Percentiles rank a stretch among this genome's conserved stretches.
Evolutionary conservation across 2,797 vertebrate species (phyloP).

Genomic region (Pipistrellus nathusii): DNA sequence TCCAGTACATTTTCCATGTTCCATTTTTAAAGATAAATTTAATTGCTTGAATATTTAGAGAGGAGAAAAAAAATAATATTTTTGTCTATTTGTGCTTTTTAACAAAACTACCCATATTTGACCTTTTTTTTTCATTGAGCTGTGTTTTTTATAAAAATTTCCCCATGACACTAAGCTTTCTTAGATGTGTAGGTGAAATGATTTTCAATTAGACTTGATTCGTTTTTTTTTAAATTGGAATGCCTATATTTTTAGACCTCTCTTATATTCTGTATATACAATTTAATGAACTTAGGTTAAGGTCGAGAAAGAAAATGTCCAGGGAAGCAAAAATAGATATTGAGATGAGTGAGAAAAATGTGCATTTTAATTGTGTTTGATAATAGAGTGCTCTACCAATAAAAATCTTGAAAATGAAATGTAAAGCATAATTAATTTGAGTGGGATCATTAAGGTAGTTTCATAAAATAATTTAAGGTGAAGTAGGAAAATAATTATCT

Average conservation of each 20-base stretch:
- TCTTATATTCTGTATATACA: conserved; percentile 43
- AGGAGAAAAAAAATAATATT: conserved; percentile 43
- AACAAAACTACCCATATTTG: not conserved
- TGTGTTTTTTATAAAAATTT: conserved; percentile 55
- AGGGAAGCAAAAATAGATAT: conserved; percentile 70
- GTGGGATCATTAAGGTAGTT: conserved; percentile 76
- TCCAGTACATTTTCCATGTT: conserved; percentile 79
- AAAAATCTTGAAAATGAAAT: conserved; percentile 83
- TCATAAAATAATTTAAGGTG: conserved; percentile 84
- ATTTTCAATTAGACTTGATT: conserved; percentile 63
- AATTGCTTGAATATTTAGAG: conserved; percentile 81
- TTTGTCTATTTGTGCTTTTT: conserved; percentile 26
- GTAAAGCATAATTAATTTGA: conserved; percentile 85
- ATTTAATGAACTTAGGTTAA: conserved; percentile 64
- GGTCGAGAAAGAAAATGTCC: conserved; percentile 46
- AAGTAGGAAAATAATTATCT: conserved; percentile 84
- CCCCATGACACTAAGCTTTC: conserved; percentile 14
- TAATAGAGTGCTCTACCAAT: conserved; percentile 79
- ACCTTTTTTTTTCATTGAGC: conserved; percentile 55
- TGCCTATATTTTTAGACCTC: conserved; percentile 34
- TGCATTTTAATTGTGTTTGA: conserved; percentile 68
- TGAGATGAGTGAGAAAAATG: conserved; percentile 64
- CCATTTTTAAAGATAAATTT: conserved; percentile 84
- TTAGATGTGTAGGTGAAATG: conserved; percentile 50
- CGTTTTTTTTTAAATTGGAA: conserved; percentile 19